Evolutionary conservation across 2,888 invertebrate genomes (phyloP).

Genomic region (Eretmocerus hayati): DNA sequence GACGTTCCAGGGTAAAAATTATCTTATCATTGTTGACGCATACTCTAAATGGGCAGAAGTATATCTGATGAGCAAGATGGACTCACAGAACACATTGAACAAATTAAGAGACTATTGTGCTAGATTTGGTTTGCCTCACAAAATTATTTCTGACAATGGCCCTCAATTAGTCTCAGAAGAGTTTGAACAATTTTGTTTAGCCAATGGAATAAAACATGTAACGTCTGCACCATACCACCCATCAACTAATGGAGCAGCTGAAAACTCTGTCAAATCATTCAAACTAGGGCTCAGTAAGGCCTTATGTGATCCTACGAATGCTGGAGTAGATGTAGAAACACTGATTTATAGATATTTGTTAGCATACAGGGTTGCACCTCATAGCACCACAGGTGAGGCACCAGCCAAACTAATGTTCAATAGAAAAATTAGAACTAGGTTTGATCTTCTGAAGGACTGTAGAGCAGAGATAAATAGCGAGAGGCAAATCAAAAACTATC

Average conservation of each 20-base stretch:
- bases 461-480: not conserved
- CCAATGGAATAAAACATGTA: conserved; percentile 19
- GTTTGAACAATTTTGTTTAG: conserved; percentile 15
- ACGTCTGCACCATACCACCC: conserved; percentile 22
- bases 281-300: conserved; percentile 19
- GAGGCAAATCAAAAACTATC: conserved; percentile 2
- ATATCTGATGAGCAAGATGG: conserved; percentile 16
- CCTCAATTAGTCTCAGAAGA: conserved; percentile 17
- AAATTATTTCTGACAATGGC: conserved; percentile 24
- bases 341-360: conserved; percentile 7
- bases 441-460: conserved; percentile 9
- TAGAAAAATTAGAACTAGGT: conserved; percentile 8
- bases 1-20: conserved; percentile 20
- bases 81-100: conserved; percentile 13
- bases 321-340: not conserved
- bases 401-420: conserved; percentile 18
- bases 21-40: conserved; percentile 23
- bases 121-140: conserved; percentile 21
- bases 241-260: conserved; percentile 21
- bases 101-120: conserved; percentile 18
- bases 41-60: conserved; percentile 26
- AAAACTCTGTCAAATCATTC: conserved; percentile 24
- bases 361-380: conserved; percentile 14
- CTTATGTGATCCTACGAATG: conserved; percentile 2
- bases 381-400: conserved; percentile 19